A percentile compares a stretch with the other conserved stretches of the same genome.
Conservation (phyloP, 1,140 invertebrate species). For the Bombus affinis region DNA sequence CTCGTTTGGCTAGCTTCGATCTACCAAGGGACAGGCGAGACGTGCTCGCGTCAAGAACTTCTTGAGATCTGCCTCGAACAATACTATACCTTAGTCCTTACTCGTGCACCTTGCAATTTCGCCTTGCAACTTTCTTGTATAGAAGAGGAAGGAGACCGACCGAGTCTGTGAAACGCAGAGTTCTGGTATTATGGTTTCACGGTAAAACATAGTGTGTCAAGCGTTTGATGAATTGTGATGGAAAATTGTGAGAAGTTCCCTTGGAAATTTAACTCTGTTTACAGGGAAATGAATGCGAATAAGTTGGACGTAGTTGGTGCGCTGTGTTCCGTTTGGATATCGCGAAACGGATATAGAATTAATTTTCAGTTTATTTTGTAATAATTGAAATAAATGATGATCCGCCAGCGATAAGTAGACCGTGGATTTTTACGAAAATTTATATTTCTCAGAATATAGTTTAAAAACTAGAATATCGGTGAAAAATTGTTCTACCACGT, state of each 20-base stretch:
- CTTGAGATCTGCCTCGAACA: constrained; percentile 23
- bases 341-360: no score
- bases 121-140: constrained; percentile 3
- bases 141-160: not conserved
- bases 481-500: no score
- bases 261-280: not conserved
- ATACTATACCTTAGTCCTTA: not conserved
- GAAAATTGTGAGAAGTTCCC: not conserved
- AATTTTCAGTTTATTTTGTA: no score
- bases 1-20: constrained; percentile 11
- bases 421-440: no score
- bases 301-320: no score
- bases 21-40: not conserved
- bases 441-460: no score
- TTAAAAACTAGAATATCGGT: no score
- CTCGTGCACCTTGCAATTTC: constrained; percentile 23
- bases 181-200: constrained; percentile 5
- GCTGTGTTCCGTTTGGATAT: not conserved
- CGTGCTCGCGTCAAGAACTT: constrained; percentile 23
- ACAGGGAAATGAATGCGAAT: not conserved
- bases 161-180: constrained; percentile 1
- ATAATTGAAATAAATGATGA: no score
- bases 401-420: no score
- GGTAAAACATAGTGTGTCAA: not conserved
- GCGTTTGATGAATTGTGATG: not conserved